Evolutionary conservation across 2,888 invertebrate genomes (phyloP), one percentile per base, ranked within the genome.

Genomic region (Trichogramma evanescens): DNA sequence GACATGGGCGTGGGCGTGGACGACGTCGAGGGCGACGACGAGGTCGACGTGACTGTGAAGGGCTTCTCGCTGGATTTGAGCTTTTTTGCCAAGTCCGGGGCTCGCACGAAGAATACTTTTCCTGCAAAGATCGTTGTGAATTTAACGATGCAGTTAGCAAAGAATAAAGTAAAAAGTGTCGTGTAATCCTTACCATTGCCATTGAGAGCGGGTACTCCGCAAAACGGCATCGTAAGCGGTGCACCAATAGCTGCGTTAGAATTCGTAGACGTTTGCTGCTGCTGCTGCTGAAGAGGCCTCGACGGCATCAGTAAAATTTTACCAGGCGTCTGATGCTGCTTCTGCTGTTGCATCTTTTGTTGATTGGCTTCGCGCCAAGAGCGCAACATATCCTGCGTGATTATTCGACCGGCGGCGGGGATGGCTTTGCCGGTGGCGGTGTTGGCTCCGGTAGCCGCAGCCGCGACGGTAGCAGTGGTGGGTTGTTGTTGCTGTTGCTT

Each of bases 81-180:
- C 2, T 10, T 44, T 13, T 55, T 57, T 7, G 60, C n/a, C 5
- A 54, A 58, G 43, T 59, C 61, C 13, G 63, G 26, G 1, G 63
- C 61, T 41, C 56, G 40, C 9, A 63, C 61, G 52, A 63, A 63
- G 39, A 61, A 54, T 6, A 63, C 56, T 26, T 63, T 61, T 8
- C 61, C 63, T 63, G 39, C 4, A 3, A 26, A 42, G 26, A 2
- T 13, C 45, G 8, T 53, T 38, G n/a, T 6, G 13, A 10, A 9
- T 6, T 13, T 13, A n/a, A 42, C 8, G 10, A 8, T 43, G 5
- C n/a, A 4, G 39, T 26, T 6, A 50, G 6, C 13, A 39, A 9
- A 51, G 39, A 38, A 51, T 6, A 6, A 6, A 46, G 46, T 10
- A 46, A 8, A 46, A 8, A 9, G 7, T 8, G 10, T 10, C n/a